A percentile compares a stretch with the other conserved stretches of the same genome.
These are phyloP conservation scores for Centroberyx gerrardi DNA, from an alignment of 2,797 vertebrate genomes.

Conservation along the genomic window DNA sequence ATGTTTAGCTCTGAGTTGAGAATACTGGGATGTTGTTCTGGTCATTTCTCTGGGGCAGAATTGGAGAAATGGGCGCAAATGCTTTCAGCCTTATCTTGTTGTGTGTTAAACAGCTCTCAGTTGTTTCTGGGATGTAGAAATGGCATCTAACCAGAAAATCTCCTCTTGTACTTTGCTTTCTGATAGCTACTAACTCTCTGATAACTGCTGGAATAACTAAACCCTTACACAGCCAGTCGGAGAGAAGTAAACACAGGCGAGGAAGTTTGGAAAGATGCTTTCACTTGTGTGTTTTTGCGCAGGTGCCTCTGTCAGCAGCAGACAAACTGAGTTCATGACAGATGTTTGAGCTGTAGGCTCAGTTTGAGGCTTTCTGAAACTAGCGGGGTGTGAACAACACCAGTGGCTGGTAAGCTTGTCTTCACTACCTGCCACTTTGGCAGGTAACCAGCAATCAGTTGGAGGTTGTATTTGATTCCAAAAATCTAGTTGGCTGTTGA, in stretches of 20 bases:
- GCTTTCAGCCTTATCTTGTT: background rate
- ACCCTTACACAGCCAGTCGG: slow-evolving; percentile 32
- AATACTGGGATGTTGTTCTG: too few species aligned
- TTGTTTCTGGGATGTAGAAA: background rate
- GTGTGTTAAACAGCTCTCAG: background rate
- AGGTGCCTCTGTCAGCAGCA: slow-evolving; percentile 34
- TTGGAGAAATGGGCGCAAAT: too few species aligned
- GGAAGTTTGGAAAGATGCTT: slow-evolving; percentile 41
- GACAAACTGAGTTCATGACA: slow-evolving; percentile 49
- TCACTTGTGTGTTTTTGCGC: slow-evolving; percentile 28
- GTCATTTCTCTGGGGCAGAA: too few species aligned
- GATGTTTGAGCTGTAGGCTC: slow-evolving; percentile 44
- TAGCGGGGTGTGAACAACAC: slow-evolving; percentile 40
- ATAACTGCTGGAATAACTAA: slow-evolving; percentile 23
- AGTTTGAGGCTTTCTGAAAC: slow-evolving; percentile 39
- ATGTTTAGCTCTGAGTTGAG: too few species aligned
- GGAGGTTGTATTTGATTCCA: slow-evolving; percentile 15
- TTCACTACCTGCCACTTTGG: slow-evolving; percentile 8
- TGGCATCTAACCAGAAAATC: background rate
- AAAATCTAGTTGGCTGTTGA: slow-evolving; percentile 21
- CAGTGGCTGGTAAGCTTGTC: background rate
- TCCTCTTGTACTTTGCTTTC: background rate
- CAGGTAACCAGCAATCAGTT: slow-evolving; percentile 22
- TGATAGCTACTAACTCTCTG: background rate
- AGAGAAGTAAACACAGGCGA: slow-evolving; percentile 43